A percentile compares a stretch with the other conserved stretches of the same genome.
These are phyloP conservation scores for Euwallacea similis DNA, from an alignment of 1,140 invertebrate species.

Conservation along the genomic window DNA sequence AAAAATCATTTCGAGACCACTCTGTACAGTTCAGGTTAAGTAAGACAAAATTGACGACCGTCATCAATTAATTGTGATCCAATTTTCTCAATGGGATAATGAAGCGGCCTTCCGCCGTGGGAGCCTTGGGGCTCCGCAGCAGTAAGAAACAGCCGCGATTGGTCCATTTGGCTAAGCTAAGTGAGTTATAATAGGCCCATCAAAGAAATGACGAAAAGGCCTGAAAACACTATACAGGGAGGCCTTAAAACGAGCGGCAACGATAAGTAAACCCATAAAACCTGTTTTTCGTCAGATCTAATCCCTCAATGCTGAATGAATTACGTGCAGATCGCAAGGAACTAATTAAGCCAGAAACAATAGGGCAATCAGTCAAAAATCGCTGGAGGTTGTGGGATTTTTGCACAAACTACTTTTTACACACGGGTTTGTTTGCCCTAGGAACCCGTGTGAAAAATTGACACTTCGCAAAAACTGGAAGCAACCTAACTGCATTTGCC, in stretches of 20 bases:
- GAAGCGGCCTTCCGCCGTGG: conserved; percentile 10
- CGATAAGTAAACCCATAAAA: background rate
- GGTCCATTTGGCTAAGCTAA: conserved; percentile 5
- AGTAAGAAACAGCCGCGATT: background rate
- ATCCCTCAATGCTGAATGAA: background rate
- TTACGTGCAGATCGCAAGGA: no score
- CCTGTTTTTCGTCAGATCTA: conserved; percentile 1
- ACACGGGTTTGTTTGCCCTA: conserved; percentile 13
- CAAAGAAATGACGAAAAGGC: background rate
- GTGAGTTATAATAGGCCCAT: background rate
- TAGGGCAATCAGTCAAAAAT: no score
- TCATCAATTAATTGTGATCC: conserved; percentile 28
- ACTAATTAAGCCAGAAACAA: no score
- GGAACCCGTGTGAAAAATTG: conserved; percentile 10
- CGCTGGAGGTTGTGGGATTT: no score
- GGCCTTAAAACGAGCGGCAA: background rate
- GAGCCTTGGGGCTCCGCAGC: background rate
- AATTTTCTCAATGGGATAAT: conserved; percentile 36
- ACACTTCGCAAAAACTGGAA: background rate
- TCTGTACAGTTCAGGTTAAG: background rate
- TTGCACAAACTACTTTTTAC: background rate
- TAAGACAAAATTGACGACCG: background rate
- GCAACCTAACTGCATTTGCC: background rate
- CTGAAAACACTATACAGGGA: conserved; percentile 1
- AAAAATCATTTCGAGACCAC: no score